Evolutionary conservation across 2,113 vertebrate genomes (phyloP), one percentile per base, ranked within the genome.

Genomic region (Paedocypris sp.): DNA sequence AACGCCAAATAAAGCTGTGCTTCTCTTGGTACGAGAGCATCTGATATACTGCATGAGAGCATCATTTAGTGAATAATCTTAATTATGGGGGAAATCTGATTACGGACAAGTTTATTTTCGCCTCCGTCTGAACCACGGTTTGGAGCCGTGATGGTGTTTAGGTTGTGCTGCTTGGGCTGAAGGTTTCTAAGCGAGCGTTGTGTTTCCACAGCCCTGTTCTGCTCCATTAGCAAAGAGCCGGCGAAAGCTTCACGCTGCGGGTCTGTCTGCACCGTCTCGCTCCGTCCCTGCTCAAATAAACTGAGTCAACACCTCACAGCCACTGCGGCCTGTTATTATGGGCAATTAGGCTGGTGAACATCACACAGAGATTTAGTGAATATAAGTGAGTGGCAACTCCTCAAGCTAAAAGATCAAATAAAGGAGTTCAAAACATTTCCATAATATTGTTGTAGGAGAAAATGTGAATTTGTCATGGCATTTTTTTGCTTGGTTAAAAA

Each of bases 81-180:
- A 16, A 53, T 51, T 43, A 35, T 10, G 23, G 39, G 19, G 29
- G 13, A 53, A 36, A 54, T 46, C 61, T 35, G 29, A 63, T 51
- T 51, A 50, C 7, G 19, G 38, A 6, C 13, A 15, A 35, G 36
- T 43, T 63, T 54, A 36, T 46, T 54, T 63, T 63, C 38, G 32
- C 26, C 46, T 23, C 47, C 13, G 13, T 29, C 48, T 62, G 38
- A 43, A 62, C 52, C 47, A 32, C 32, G 39, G 41, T 58, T 58
- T 12, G 4, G 5, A 1, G n/a, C 12, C 5, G 6, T 62, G 18
- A 51, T 25, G 26, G 3, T 12, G 25, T 52, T 51, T 33, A 45
- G 54, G 49, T 6, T 54, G 48, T 15, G 39, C 18, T 5, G 18
- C 12, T 43, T 51, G 7, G 38, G 48, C 29, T 52, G 38, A 31